Percentiles rank a stretch among this genome's conserved stretches.
phyloP scores from a whole-genome alignment of 2,113 vertebrate species.

The Himantopus leucocephalus region DNA sequence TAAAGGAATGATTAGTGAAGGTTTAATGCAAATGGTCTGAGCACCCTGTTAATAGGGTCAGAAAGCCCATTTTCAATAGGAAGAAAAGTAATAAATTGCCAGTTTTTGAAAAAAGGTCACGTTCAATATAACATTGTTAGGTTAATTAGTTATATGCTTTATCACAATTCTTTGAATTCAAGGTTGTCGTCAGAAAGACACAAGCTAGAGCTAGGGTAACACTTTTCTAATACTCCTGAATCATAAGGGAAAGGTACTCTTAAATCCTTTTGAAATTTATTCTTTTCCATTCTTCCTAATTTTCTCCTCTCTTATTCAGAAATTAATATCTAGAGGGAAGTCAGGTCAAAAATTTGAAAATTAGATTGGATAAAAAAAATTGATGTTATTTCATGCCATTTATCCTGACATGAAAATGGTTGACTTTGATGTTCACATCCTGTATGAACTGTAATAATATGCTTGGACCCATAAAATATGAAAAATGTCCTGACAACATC shows the following conservation, averaged over 20 bases:
- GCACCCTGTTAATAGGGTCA: not conserved
- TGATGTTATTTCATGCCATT: not conserved
- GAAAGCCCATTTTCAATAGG: not conserved
- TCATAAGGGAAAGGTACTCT: not conserved
- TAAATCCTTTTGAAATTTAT: not conserved
- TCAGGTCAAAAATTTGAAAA: not conserved
- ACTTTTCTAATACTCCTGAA: not conserved
- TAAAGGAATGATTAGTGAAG: not conserved
- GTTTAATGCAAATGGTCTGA: not conserved
- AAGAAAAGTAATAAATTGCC: not conserved
- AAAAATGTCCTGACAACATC: not conserved
- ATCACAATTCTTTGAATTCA: not conserved
- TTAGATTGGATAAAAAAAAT: not conserved
- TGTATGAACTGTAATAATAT: not conserved
- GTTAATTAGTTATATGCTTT: not conserved
- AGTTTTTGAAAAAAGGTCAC: not conserved
- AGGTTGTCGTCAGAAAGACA: not conserved
- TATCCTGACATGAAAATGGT: not conserved
- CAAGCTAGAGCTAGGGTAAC: not conserved
- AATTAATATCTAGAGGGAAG: not conserved
- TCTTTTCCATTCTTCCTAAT: not conserved
- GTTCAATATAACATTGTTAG: not conserved
- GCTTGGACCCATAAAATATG: not conserved
- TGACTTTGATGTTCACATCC: not conserved
- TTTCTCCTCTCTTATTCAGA: not conserved